These are phyloP conservation scores for Drosophila subquinaria DNA, from an alignment of 2,888 invertebrate genomes.

Conservation along the genomic window DNA sequence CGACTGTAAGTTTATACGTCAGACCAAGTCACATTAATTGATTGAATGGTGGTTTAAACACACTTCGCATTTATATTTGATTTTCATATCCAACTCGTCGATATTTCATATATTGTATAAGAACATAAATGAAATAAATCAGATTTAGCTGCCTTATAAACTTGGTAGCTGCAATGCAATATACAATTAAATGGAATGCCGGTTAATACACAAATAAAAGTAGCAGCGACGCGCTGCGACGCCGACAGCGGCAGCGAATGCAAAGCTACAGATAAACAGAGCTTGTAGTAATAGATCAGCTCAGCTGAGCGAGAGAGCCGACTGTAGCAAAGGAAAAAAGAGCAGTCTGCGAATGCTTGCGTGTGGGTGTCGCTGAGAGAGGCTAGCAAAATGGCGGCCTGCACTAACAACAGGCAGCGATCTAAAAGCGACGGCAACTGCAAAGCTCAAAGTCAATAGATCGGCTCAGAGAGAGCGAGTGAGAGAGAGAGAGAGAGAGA, in stretches of 20 bases:
- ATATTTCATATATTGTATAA: no score
- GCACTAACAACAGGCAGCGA: no score
- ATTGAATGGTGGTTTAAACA: no score
- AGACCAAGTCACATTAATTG: no score
- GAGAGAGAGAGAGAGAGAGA: background rate
- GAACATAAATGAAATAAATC: no score
- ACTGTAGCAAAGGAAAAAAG: background rate
- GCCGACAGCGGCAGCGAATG: background rate
- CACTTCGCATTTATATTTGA: no score
- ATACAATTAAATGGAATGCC: background rate
- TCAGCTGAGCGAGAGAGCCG: background rate
- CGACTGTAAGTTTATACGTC: background rate
- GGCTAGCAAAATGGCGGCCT: conserved; percentile 2
- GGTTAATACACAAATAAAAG: background rate
- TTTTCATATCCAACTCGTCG: background rate
- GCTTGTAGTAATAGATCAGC: background rate
- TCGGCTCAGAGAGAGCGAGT: conserved; percentile 5
- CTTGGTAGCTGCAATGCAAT: background rate
- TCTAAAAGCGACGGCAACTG: background rate
- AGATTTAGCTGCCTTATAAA: no score
- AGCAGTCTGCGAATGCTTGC: background rate
- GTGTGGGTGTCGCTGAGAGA: background rate
- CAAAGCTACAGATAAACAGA: background rate
- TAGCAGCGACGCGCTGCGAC: background rate
- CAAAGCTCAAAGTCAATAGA: conserved; percentile 11